Base-by-base conservation (phyloP, 2,113 vertebrate species). In the Hydrolagus affinis region DNA sequence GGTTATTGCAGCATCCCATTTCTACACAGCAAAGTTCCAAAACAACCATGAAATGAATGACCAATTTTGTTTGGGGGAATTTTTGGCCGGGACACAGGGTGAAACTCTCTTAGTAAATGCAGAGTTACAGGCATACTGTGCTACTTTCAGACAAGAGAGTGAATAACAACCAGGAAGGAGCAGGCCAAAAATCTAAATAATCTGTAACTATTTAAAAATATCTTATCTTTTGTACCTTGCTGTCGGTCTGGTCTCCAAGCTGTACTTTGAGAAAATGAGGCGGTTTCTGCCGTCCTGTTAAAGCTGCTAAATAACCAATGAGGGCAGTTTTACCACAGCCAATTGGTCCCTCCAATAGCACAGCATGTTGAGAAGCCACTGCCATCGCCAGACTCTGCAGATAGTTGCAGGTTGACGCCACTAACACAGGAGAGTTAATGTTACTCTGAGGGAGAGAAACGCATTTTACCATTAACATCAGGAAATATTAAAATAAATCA, bases 161-260 rank as follows among this genome's bases (percentile, higher is more conserved):
- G 44, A 1, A 6, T 44, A 44, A 44, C 44, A 44, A 44, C 6
- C 6, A 44, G 44, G 6, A 44, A 44, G 44, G 44, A 44, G 6
- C 44, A 44, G 44, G 44, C 44, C 44, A 44, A 44, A 44, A 3
- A 44, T 44, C 44, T 44, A 44, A 44, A 44, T 44, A 1, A 44
- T 44, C 44, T 44, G 44, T 44, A 44, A 44, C 44, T 44, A 44
- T 44, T 44, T 44, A 44, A 44, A 44, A 44, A 44, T 44, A 44
- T 3, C 44, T 70, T 68, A 8, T 59, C 14, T 80, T 2, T 60
- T 88, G 88, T 93, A 98, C 98, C 96, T 99, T 99, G 91, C 97
- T 99, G 88, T 99, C 98, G 0, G 97, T 99, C 86, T 99, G 98
- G 92, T 99, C 98, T 59, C 98, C 98, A 62, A 99, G 96, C 57